Base-by-base conservation (phyloP, 2,888 invertebrate species). In the Epistrophe grossulariae region DNA sequence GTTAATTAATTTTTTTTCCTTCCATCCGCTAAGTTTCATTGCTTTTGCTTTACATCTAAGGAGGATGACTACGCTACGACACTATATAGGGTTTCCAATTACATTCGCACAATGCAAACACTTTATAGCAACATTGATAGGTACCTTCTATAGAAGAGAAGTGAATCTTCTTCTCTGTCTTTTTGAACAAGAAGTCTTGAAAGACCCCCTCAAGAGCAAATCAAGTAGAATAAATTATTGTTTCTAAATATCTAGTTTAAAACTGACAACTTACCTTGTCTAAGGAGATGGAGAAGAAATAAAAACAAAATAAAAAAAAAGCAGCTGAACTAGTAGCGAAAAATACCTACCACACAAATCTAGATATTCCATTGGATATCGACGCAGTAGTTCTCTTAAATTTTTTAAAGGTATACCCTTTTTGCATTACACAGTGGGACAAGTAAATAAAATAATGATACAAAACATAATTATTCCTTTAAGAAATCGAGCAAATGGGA, bases 171-270 rank as follows among this genome's bases (percentile, higher is more conserved):
- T 43, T 38, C 13, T 15, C 3, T n/a, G 62, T 43, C 17, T 19
- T 19, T 24, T 13, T 8, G 52, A 40, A 55, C 52, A 28, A 55
- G 55, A 55, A 38, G 52, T 38, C 13, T 15, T 24, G 40, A 40
- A 55, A 55, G 55, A 52, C 52, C 59, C 40, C 35, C 68, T 52
- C 57, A 40, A 43, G 74, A 81, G 81, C 70, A 70, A 85, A 85
- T 88, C 88, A 70, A 88, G 70, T 43, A 24, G 84, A 88, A 88
- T 84, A 88, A 88, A 88, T 88, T 88, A 88, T 88, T 88, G 84
- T 72, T 87, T 88, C 84, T 84, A 84, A 85, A 85, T 83, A 88
- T 79, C 76, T 85, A 79, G 84, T 79, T 76, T 79, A 84, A 55
- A 70, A 66, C 45, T 31, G 64, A 64, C 38, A 45, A 45, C n/a